These are phyloP conservation scores for Chaenodraco wilsoni DNA, from an alignment of 2,797 vertebrate species.

Conservation along the genomic window DNA sequence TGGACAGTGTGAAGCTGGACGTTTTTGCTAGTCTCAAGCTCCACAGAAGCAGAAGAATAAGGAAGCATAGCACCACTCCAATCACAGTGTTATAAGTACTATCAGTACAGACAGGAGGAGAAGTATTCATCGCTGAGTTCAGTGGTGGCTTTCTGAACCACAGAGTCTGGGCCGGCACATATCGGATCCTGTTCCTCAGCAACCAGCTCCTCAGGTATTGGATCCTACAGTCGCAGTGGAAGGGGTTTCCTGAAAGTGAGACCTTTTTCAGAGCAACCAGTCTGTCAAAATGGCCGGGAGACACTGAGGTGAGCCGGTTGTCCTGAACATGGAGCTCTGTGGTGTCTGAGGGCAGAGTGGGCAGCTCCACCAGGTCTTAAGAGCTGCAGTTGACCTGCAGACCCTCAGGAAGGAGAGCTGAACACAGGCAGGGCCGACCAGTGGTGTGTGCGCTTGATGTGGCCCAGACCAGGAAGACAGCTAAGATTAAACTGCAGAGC, in stretches of 20 bases:
- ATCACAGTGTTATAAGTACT: slow-evolving; percentile 38
- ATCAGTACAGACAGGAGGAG: slow-evolving; percentile 66
- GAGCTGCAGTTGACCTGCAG: slow-evolving; percentile 82
- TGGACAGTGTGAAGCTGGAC: slow-evolving; percentile 73
- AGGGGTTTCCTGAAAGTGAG: slow-evolving; percentile 83
- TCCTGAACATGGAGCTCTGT: slow-evolving; percentile 79
- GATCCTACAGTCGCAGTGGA: slow-evolving; percentile 86
- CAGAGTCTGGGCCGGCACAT: slow-evolving; percentile 77
- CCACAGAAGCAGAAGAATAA: slow-evolving; percentile 77
- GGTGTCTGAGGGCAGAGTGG: slow-evolving; percentile 67
- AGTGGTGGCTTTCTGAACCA: slow-evolving; percentile 69
- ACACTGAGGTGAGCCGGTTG: slow-evolving; percentile 76
- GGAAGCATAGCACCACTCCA: slow-evolving; percentile 55
- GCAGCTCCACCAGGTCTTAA: slow-evolving; percentile 63
- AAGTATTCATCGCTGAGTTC: slow-evolving; percentile 75
- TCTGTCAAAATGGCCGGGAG: slow-evolving; percentile 81
- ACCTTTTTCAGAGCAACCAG: slow-evolving; percentile 70
- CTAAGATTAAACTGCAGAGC: slow-evolving; percentile 64
- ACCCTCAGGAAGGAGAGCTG: slow-evolving; percentile 30
- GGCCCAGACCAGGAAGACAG: slow-evolving; percentile 71
- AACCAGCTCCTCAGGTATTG: slow-evolving; percentile 85
- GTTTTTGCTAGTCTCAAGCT: slow-evolving; percentile 74
- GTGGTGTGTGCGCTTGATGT: slow-evolving; percentile 19
- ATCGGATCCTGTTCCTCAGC: slow-evolving; percentile 70
- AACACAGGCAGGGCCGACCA: slow-evolving; percentile 70